Conservation (phyloP, 35 echinoderm and acorn worm genomes). For the Acanthaster planci region DNA sequence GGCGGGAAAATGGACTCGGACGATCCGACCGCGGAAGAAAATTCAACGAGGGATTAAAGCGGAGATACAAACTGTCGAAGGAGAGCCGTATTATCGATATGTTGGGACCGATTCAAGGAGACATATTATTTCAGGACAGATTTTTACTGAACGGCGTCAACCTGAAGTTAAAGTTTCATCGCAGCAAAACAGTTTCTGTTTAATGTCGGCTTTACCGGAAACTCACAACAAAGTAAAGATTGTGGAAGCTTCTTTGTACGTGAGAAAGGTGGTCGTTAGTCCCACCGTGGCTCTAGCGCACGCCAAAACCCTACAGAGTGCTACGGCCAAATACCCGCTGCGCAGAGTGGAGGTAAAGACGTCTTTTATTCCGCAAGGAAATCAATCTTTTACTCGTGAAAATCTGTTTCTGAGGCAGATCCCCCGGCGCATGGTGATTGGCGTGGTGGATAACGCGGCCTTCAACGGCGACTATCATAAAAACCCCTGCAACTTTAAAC, state of each 20-base stretch:
- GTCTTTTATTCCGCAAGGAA: conserved; percentile 44
- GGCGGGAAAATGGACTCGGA: conserved; percentile 37
- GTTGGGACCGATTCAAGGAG: conserved; percentile 60
- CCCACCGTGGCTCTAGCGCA: conserved; percentile 44
- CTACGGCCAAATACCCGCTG: conserved; percentile 40
- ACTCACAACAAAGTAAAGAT: conserved; percentile 43
- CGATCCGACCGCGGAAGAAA: not conserved
- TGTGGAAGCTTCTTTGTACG: conserved; percentile 7
- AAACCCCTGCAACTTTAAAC: conserved; percentile 57
- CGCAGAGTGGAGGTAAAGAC: conserved; percentile 47
- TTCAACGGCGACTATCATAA: conserved; percentile 46
- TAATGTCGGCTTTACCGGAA: conserved; percentile 36
- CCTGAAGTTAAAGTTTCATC: conserved; percentile 50
- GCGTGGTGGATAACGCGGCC: conserved; percentile 19
- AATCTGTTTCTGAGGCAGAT: conserved; percentile 50
- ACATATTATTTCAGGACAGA: conserved; percentile 71
- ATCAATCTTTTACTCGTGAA: conserved; percentile 49
- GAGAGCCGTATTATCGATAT: conserved; percentile 30
- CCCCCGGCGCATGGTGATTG: conserved; percentile 30
- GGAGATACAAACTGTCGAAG: not conserved
- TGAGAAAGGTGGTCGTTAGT: conserved; percentile 5
- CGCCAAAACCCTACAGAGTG: conserved; percentile 32
- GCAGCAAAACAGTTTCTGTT: conserved; percentile 45
- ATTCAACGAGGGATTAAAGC: not conserved
- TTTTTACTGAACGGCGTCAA: conserved; percentile 48